Conservation (phyloP, 1,140 invertebrate species). For the Ephestia elutella region DNA sequence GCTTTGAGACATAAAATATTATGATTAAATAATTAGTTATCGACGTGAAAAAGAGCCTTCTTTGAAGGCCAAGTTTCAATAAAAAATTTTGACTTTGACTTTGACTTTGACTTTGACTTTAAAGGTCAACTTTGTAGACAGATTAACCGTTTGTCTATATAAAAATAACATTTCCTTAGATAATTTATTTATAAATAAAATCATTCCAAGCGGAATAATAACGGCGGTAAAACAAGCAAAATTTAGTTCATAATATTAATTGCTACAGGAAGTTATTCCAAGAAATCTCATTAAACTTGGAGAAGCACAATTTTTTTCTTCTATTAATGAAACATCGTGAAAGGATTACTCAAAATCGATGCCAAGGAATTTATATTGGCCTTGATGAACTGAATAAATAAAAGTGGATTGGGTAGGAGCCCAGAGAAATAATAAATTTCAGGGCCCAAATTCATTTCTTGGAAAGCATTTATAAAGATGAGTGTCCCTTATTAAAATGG, state of each 20-base stretch:
- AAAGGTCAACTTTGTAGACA: no score
- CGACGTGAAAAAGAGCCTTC: no score
- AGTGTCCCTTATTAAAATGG: no score
- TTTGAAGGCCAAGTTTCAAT: no score
- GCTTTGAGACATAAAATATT: no score
- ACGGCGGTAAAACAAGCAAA: not conserved
- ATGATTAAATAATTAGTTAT: no score
- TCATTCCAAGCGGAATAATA: not conserved
- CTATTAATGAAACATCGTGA: not conserved
- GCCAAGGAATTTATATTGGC: not conserved
- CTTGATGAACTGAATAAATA: not conserved
- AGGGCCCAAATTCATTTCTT: not conserved
- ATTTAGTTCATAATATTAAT: constrained; percentile 3
- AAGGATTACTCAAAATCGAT: not conserved
- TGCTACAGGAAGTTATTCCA: not conserved
- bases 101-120: no score
- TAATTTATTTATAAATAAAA: not conserved
- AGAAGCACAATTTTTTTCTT: not conserved
- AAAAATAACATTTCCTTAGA: not conserved
- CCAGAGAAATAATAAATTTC: not conserved
- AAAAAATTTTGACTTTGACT: no score
- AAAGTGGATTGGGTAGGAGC: no score
- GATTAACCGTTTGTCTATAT: no score
- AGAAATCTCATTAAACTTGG: constrained; percentile 3
- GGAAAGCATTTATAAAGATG: no score